Conservation (phyloP, 2,888 invertebrate species). For the Andrena minutula region DNA sequence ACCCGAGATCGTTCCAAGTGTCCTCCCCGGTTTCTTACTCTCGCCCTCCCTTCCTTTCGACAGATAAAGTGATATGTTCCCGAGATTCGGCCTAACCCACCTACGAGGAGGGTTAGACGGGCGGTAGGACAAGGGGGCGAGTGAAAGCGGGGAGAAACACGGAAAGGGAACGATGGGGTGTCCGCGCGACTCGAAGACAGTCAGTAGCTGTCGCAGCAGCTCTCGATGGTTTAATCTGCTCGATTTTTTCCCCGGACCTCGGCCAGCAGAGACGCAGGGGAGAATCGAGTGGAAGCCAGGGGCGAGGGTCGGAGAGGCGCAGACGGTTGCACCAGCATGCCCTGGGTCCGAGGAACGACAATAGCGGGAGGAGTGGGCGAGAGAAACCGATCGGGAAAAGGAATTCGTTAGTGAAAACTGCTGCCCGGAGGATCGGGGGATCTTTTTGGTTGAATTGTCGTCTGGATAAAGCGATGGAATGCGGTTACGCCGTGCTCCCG, state of each 20-base stretch:
- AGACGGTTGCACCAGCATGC: conserved; percentile 33
- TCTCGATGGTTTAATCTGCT: conserved; percentile 80
- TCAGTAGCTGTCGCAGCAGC: conserved; percentile 74
- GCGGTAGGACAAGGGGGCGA: not conserved
- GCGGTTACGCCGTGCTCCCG: conserved; percentile 70
- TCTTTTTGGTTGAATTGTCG: conserved; percentile 75
- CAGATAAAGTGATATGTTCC: conserved; percentile 39
- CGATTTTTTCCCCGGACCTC: conserved; percentile 70
- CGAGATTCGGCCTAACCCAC: conserved; percentile 34
- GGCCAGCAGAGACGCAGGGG: conserved; percentile 55
- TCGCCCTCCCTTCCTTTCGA: not conserved
- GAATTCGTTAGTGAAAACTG: conserved; percentile 82
- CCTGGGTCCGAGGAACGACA: conserved; percentile 58
- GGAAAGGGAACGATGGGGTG: conserved; percentile 7
- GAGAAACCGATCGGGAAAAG: conserved; percentile 75
- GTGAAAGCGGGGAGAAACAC: conserved; percentile 12
- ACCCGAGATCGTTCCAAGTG: conserved; percentile 12
- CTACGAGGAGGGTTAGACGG: conserved; percentile 12
- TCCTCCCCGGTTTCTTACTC: conserved; percentile 4
- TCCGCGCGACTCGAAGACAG: conserved; percentile 64
- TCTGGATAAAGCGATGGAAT: conserved; percentile 73
- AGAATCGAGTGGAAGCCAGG: conserved; percentile 49
- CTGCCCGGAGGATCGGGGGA: conserved; percentile 75
- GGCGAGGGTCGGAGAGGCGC: conserved; percentile 28
- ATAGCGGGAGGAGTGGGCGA: conserved; percentile 43